Base-by-base conservation (phyloP, 1,140 invertebrate genomes). In the Listronotus oregonensis region DNA sequence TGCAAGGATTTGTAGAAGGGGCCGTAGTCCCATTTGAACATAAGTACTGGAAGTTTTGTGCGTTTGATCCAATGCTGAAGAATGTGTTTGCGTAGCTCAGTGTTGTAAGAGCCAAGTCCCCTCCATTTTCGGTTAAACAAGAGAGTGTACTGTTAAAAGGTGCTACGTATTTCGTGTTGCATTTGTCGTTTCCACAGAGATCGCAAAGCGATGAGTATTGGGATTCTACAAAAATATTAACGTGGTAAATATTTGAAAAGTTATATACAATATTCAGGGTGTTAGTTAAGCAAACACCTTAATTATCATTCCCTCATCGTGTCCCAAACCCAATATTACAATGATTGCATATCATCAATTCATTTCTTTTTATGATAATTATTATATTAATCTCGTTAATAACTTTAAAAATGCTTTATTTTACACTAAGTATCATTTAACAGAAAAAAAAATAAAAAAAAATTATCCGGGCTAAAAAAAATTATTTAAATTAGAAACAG, bases 1-100 rank as follows among this genome's bases (percentile, higher is more conserved):
- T 68, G 70, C 87, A 89, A 9, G 85, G 84, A 61, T 68, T 71
- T 0, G 78, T 60, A 6, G 71, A 71, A 6, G 70, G 21, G 0
- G 27, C 47, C 8, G 51, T 51, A 1, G 80, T 81, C 6, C 89
- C 89, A 77, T 91, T 83, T n/a, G 85, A 82, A 77, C 92, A 94
- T 40, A 93, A 68, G 61, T 69, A 74, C 52, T 57, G 66, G 27
- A 60, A 74, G 14, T 55, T 42, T 14, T 66, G 32, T n/a, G 31
- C 42, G 56, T 74, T 71, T 15, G 37, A 37, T 31, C 55, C 47
- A 4, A 17, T 57, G 31, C 52, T 64, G 44, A 79, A 78, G 64
- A 78, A 77, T 27, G 75, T 40, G 14, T 71, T 37, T 8, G 75
- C 75, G 39, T 73, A 73, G n/a, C 71, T 51, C 11, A 75, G 27